phyloP scores from a whole-genome alignment of 2,888 invertebrate genomes.

The Allygus modestus region DNA sequence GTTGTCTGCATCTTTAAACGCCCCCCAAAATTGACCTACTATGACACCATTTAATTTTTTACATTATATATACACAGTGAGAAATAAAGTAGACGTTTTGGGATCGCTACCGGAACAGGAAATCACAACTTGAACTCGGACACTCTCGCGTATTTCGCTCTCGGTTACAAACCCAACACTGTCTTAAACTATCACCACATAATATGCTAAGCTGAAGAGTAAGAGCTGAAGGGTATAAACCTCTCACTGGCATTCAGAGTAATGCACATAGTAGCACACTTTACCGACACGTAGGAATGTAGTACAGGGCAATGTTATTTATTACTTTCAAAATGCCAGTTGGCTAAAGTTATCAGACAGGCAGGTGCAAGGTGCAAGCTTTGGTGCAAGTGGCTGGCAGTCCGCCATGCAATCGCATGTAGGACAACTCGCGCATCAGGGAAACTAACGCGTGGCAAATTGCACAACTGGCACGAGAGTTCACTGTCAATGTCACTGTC shows the following conservation, averaged over 20 bases:
- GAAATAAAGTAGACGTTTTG: no score
- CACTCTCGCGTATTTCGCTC: no score
- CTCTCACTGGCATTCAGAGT: neutral
- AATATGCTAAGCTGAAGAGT: neutral
- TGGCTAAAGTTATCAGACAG: neutral
- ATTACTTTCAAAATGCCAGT: neutral
- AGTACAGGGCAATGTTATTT: no score
- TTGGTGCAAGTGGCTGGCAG: neutral
- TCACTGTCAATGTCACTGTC: neutral
- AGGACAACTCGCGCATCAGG: neutral
- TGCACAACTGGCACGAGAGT: neutral
- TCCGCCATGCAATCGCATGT: neutral
- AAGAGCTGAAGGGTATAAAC: neutral
- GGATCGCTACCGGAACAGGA: no score
- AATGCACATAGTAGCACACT: neutral
- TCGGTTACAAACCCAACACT: neutral
- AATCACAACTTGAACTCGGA: no score
- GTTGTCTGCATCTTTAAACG: no score
- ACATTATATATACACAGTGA: no score
- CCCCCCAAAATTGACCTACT: no score
- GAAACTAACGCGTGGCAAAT: neutral
- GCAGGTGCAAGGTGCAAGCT: neutral
- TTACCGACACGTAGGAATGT: neutral
- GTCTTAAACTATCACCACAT: neutral
- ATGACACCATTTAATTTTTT: no score